These are phyloP conservation scores for Sternotherus odoratus DNA, from an alignment of 2,797 vertebrate genomes.

Conservation along the genomic window DNA sequence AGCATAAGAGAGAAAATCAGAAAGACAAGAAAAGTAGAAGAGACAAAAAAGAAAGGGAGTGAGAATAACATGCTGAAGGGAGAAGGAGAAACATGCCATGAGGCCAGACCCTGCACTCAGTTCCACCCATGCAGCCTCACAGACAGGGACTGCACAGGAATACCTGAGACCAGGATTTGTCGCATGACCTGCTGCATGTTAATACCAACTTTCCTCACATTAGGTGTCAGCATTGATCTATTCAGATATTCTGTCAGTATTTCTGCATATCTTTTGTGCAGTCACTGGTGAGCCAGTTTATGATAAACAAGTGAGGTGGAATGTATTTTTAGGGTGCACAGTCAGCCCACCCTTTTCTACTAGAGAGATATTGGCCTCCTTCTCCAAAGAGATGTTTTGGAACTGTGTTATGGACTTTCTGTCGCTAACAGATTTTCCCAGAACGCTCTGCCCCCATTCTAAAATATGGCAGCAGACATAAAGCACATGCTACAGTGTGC, in stretches of 20 bases:
- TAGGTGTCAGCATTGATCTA: neutral
- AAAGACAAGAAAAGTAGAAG: fast-evolving
- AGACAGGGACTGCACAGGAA: neutral
- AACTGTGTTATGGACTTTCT: neutral
- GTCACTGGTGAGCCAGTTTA: neutral
- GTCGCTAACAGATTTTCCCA: neutral
- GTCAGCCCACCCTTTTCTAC: slow-evolving; percentile 25
- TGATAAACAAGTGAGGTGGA: neutral
- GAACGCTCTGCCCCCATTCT: neutral
- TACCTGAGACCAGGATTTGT: neutral
- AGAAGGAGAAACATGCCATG: neutral
- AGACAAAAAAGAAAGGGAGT: neutral
- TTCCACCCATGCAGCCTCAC: neutral
- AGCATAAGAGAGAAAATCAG: neutral
- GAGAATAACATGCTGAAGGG: neutral
- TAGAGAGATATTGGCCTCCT: slow-evolving; percentile 21
- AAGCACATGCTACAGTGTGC: neutral
- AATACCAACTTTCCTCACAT: neutral
- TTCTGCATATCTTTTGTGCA: neutral
- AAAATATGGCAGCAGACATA: neutral
- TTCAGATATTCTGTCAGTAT: neutral
- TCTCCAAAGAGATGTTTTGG: neutral
- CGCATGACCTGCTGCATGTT: neutral
- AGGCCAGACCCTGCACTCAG: neutral
- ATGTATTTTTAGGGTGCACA: neutral